Percentiles rank a stretch among this genome's conserved stretches.
These are phyloP conservation scores for Arizona elegans DNA, from an alignment of 2,113 vertebrate genomes.

Conservation along the genomic window DNA sequence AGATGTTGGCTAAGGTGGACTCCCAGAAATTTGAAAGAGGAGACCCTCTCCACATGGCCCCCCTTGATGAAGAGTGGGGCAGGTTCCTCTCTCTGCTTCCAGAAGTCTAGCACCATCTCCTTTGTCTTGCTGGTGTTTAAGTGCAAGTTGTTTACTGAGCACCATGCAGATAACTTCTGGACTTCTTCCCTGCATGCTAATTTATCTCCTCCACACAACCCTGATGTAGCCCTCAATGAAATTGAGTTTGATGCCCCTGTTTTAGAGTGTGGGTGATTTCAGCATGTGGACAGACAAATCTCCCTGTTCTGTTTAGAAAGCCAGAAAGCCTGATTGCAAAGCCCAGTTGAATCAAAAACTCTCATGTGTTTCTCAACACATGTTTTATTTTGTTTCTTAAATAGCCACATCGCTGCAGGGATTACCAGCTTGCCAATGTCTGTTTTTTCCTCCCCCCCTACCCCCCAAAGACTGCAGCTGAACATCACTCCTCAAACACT, in stretches of 20 bases:
- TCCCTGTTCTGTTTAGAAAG: constrained; percentile 18
- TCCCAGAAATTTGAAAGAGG: too few species aligned
- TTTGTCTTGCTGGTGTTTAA: too few species aligned
- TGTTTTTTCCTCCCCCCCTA: not conserved
- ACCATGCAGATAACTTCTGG: too few species aligned
- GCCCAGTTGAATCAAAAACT: not conserved
- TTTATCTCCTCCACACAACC: too few species aligned
- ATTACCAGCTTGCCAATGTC: not conserved
- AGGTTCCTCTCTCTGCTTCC: too few species aligned
- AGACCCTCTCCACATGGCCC: too few species aligned
- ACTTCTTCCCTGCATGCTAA: too few species aligned
- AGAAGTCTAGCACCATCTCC: too few species aligned
- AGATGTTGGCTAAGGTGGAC: too few species aligned
- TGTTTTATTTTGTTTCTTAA: constrained; percentile 8
- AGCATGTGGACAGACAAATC: constrained; percentile 18
- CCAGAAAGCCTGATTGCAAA: not conserved
- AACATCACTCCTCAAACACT: constrained; percentile 35
- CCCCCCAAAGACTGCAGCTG: constrained; percentile 4
- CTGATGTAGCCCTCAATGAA: too few species aligned
- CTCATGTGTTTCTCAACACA: constrained; percentile 1
- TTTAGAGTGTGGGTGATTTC: not conserved
- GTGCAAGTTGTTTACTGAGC: too few species aligned
- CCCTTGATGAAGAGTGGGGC: too few species aligned
- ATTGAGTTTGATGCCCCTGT: not conserved
- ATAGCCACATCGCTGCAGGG: not conserved